A percentile compares a stretch with the other conserved stretches of the same genome.
Evolutionary conservation across 2,797 vertebrate genomes (phyloP).

Genomic region (Distichodus sexfasciatus): DNA sequence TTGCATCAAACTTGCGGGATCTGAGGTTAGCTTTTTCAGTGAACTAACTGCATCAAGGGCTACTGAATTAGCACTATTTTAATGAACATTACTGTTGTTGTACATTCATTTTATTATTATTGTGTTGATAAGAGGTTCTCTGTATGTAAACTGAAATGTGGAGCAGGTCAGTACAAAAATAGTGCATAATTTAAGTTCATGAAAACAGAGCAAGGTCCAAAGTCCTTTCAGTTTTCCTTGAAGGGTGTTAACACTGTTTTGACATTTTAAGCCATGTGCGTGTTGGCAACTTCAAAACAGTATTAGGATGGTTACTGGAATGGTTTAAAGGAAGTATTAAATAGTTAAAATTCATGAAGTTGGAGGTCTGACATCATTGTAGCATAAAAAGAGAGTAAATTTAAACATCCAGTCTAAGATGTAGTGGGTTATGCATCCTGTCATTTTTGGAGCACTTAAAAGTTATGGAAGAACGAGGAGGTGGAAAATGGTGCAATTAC

Average conservation of each 20-base stretch:
- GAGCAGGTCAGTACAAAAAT: neutral
- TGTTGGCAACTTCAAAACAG: neutral
- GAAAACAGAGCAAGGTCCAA: neutral
- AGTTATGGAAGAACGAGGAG: neutral
- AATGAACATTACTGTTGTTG: no score
- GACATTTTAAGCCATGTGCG: neutral
- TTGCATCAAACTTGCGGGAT: slow-evolving; percentile 38
- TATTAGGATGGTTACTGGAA: neutral
- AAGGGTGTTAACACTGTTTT: slow-evolving; percentile 10
- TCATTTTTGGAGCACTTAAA: neutral
- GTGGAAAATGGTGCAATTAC: neutral
- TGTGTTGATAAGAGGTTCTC: neutral
- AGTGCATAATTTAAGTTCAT: neutral
- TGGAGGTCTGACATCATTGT: no score
- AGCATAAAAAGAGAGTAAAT: neutral
- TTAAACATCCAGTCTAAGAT: neutral
- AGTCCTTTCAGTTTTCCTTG: neutral
- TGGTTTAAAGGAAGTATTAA: neutral
- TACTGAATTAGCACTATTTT: neutral
- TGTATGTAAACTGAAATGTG: neutral
- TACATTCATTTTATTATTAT: neutral
- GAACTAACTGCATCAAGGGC: neutral
- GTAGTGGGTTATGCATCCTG: neutral
- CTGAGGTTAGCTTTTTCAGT: neutral
- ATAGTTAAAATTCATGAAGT: neutral